Conservation (phyloP, 1,140 invertebrate species). For the Lasioglossum albipes region DNA sequence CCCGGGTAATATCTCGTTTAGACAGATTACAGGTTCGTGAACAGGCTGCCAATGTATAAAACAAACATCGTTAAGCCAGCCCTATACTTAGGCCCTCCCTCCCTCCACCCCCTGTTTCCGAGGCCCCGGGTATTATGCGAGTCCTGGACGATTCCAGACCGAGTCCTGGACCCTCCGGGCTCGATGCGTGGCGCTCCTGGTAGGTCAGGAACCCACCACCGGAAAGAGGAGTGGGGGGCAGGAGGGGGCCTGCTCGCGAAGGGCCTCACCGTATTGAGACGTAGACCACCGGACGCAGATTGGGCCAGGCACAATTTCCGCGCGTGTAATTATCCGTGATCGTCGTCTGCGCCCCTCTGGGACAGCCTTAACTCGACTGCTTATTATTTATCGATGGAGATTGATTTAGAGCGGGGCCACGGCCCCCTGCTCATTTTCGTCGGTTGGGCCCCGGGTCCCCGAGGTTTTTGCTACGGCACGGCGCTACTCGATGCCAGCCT, state of each 20-base stretch:
- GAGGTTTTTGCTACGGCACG: neutral
- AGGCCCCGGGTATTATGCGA: conserved; percentile 45
- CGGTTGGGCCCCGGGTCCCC: neutral
- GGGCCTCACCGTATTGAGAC: conserved; percentile 52
- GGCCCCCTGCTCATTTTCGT: neutral
- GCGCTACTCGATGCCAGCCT: too few species aligned
- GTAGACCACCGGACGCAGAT: conserved; percentile 61
- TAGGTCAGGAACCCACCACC: conserved; percentile 23
- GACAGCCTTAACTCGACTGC: conserved; percentile 25
- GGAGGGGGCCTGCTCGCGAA: conserved; percentile 7
- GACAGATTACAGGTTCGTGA: conserved; percentile 81
- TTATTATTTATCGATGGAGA: conserved; percentile 62
- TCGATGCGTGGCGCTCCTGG: conserved; percentile 26
- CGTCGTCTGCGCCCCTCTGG: conserved; percentile 32
- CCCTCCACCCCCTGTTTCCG: conserved; percentile 47
- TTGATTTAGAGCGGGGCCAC: conserved; percentile 61
- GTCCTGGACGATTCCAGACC: neutral
- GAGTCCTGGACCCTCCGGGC: neutral
- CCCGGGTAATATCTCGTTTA: conserved; percentile 80
- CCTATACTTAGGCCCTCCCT: conserved; percentile 76
- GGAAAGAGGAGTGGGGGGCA: neutral
- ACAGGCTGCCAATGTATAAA: conserved; percentile 81
- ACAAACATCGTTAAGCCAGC: conserved; percentile 81
- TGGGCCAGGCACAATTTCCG: conserved; percentile 57
- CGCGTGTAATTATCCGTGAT: conserved; percentile 64